Evolutionary conservation across 2,888 invertebrate genomes (phyloP).

Genomic region (Slavum lentiscoides): DNA sequence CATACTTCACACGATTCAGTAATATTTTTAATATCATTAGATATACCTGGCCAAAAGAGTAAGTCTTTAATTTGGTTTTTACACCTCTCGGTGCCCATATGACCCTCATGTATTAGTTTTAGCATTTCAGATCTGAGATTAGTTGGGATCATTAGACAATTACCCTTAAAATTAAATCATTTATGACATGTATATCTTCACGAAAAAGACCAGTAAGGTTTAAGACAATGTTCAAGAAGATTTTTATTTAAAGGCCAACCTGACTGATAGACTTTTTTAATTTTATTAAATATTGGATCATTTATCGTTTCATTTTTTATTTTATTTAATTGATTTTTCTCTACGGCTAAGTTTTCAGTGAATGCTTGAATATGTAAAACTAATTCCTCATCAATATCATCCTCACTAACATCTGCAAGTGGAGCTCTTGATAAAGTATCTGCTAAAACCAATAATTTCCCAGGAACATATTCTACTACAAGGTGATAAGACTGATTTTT

Average conservation of each 20-base stretch:
- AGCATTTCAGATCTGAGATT: conserved; percentile 49
- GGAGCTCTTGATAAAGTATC: no score
- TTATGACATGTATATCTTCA: conserved; percentile 37
- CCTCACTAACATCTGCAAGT: no score
- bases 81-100: conserved; percentile 48
- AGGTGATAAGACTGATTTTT: conserved; percentile 57
- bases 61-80: conserved; percentile 46
- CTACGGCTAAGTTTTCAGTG: no score
- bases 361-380: no score
- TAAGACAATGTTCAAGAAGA: neutral
- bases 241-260: conserved; percentile 43
- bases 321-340: no score
- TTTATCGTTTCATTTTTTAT: conserved; percentile 36
- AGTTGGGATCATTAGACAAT: conserved; percentile 48
- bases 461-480: no score
- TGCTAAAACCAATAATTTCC: no score
- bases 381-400: no score
- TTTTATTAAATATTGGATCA: conserved; percentile 26
- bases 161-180: conserved; percentile 46
- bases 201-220: conserved; percentile 35
- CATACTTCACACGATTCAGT: conserved; percentile 52
- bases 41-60: conserved; percentile 54
- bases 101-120: conserved; percentile 53
- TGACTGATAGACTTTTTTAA: conserved; percentile 7
- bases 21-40: conserved; percentile 48